phyloP scores from a whole-genome alignment of 1,140 invertebrate species.

The Ooceraea biroi region DNA sequence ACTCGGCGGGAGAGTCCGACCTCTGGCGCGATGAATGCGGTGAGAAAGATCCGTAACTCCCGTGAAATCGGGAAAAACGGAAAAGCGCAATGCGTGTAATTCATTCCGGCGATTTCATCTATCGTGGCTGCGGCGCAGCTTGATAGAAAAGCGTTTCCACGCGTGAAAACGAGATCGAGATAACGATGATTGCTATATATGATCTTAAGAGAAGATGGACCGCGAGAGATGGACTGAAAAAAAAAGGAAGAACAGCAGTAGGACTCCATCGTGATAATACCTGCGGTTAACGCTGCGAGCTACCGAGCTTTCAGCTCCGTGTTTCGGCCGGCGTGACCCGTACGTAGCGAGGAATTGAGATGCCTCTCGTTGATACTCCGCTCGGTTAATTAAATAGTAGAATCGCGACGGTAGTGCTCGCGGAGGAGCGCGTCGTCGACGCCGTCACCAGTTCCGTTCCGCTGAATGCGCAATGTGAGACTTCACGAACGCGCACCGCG shows the following conservation, averaged over 20 bases:
- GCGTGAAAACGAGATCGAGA: slow-evolving; percentile 69
- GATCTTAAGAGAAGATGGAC: slow-evolving; percentile 50
- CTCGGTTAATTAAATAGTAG: slow-evolving; percentile 69
- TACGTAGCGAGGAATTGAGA: slow-evolving; percentile 50
- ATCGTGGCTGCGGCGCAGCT: not conserved
- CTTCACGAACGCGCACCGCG: slow-evolving; percentile 12
- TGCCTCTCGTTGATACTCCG: slow-evolving; percentile 56
- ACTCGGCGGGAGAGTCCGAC: slow-evolving; percentile 48
- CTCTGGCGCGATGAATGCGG: not conserved
- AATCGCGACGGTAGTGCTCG: slow-evolving; percentile 46
- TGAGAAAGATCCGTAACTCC: slow-evolving; percentile 2
- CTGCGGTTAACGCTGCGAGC: slow-evolving; percentile 34
- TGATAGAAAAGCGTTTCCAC: slow-evolving; percentile 48
- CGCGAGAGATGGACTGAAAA: slow-evolving; percentile 40
- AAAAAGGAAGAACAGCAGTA: not conserved
- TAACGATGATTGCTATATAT: slow-evolving; percentile 61
- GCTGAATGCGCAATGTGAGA: slow-evolving; percentile 38
- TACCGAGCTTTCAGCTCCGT: slow-evolving; percentile 34
- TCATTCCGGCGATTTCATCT: slow-evolving; percentile 62
- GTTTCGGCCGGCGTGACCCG: slow-evolving; percentile 39
- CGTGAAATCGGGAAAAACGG: slow-evolving; percentile 25
- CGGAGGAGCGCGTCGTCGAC: slow-evolving; percentile 29
- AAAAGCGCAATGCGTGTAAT: slow-evolving; percentile 54
- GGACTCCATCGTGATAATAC: slow-evolving; percentile 65
- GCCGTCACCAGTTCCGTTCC: not conserved